Percentiles rank a stretch among this genome's conserved stretches.
phyloP scores from a whole-genome alignment of 2,113 vertebrate genomes.

The Sturnus vulgaris region DNA sequence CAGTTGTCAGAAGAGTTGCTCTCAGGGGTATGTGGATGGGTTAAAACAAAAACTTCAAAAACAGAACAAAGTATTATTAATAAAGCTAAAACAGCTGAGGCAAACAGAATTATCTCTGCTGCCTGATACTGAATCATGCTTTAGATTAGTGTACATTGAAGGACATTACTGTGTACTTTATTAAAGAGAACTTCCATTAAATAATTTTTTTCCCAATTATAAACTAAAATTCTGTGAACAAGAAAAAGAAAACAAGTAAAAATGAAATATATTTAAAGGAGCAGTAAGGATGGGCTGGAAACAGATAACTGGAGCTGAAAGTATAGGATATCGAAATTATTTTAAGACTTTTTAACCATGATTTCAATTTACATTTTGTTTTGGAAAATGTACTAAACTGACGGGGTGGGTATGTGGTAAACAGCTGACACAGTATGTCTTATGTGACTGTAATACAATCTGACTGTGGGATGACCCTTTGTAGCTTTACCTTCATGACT shows the following conservation, averaged over 20 bases:
- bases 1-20: neutral
- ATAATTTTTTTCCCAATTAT: neutral
- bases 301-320: neutral
- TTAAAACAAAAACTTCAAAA: neutral
- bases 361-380: constrained; percentile 60
- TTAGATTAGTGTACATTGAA: neutral
- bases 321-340: neutral
- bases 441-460: constrained; percentile 26
- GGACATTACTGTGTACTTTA: neutral
- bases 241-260: neutral
- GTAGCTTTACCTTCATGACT: constrained; percentile 34
- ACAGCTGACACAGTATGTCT: constrained; percentile 33
- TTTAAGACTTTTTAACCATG: constrained; percentile 16
- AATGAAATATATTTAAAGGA: neutral
- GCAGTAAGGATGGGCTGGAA: neutral
- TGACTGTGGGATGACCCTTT: constrained; percentile 1
- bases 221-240: neutral
- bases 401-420: constrained; percentile 7
- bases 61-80: neutral
- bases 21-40: neutral
- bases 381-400: constrained; percentile 49
- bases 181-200: neutral
- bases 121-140: neutral
- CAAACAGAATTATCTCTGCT: neutral
- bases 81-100: neutral